Conservation (phyloP, 2,113 vertebrate species). For the Dicerorhinus sumatrensis region DNA sequence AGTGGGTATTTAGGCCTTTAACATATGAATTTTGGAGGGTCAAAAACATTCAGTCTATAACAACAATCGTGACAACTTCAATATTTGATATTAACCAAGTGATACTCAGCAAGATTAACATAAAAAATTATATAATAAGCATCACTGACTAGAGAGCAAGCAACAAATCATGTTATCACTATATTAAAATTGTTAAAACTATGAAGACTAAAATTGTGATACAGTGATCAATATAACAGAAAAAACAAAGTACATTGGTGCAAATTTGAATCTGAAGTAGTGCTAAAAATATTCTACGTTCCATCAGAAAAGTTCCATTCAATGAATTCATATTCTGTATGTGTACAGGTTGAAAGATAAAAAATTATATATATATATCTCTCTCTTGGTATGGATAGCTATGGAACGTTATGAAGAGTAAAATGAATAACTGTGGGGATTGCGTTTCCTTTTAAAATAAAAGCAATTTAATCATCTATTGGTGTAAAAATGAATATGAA, state of each 20-base stretch:
- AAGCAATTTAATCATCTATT: not conserved
- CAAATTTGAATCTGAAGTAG: not conserved
- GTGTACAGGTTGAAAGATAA: not conserved
- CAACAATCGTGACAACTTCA: not conserved
- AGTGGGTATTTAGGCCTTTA: too few species aligned
- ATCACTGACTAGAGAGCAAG: not conserved
- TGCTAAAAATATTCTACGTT: not conserved
- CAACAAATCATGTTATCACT: not conserved
- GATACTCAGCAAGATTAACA: not conserved
- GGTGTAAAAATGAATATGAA: not conserved
- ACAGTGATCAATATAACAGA: not conserved
- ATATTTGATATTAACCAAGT: not conserved
- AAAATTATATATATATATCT: too few species aligned
- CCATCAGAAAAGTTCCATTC: not conserved
- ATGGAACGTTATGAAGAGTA: not conserved
- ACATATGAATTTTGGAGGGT: too few species aligned
- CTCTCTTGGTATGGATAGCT: not conserved
- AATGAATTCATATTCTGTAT: not conserved
- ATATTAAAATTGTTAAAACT: not conserved
- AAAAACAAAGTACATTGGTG: not conserved
- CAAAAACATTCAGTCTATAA: too few species aligned
- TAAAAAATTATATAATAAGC: not conserved
- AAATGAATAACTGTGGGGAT: not conserved
- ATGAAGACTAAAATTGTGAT: not conserved
- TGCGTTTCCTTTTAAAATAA: not conserved